Evolutionary conservation across 2,888 invertebrate genomes (phyloP).

Genomic region (Cheiracanthium punctorium): DNA sequence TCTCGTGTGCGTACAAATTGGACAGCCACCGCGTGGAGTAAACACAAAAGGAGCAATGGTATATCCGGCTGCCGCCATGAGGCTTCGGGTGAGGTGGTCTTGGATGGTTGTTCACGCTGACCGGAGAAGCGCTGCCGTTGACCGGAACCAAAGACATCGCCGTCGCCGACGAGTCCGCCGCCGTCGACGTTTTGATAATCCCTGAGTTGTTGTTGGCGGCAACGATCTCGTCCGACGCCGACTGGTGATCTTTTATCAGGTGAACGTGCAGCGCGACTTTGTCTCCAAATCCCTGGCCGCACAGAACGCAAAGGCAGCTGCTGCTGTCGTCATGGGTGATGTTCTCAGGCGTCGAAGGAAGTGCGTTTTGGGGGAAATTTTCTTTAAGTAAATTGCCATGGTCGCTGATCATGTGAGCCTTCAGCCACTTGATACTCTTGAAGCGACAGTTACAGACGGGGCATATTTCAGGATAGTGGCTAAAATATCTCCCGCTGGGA

Average conservation of each 20-base stretch:
- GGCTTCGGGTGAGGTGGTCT: slow-evolving; percentile 64
- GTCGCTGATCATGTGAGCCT: slow-evolving; percentile 89
- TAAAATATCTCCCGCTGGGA: slow-evolving; percentile 71
- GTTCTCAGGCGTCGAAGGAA: slow-evolving; percentile 43
- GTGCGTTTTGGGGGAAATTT: slow-evolving; percentile 78
- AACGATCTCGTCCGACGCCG: slow-evolving; percentile 71
- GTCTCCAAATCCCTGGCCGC: slow-evolving; percentile 76
- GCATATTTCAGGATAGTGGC: slow-evolving; percentile 81
- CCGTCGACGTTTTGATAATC: slow-evolving; percentile 67
- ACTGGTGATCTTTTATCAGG: slow-evolving; percentile 77
- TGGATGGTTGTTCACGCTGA: slow-evolving; percentile 33
- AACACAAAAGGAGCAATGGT: slow-evolving; percentile 92
- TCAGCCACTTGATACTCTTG: slow-evolving; percentile 90
- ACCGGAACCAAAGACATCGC: slow-evolving; percentile 41
- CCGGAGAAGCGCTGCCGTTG: slow-evolving; percentile 48
- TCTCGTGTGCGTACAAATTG: slow-evolving; percentile 93
- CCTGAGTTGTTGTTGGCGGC: slow-evolving; percentile 69
- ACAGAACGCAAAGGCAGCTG: slow-evolving; percentile 74
- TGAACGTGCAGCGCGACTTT: slow-evolving; percentile 77
- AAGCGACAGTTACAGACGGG: slow-evolving; percentile 90
- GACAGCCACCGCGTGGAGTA: slow-evolving; percentile 92
- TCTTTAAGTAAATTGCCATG: slow-evolving; percentile 84
- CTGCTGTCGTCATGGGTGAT: slow-evolving; percentile 45
- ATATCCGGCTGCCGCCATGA: slow-evolving; percentile 80
- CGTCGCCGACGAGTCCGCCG: slow-evolving; percentile 45